Base-by-base conservation (phyloP, 1,140 invertebrate species). In the Caerostris darwini region DNA sequence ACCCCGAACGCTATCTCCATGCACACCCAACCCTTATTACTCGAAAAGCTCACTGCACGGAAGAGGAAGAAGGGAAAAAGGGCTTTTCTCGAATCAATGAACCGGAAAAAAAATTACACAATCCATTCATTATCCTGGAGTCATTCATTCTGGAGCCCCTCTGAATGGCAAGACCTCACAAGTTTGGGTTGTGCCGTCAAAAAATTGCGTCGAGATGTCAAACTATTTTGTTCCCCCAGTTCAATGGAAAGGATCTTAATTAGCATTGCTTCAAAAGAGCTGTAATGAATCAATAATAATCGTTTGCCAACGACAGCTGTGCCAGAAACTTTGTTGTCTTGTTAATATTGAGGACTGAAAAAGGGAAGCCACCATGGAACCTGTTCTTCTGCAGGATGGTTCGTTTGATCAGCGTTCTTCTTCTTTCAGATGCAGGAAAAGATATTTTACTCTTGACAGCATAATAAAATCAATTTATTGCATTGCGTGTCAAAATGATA, bases 221-320 rank as follows among this genome's bases (percentile, higher is more conserved):
- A 83, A 83, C 53, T 83, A 83, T 83, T 83, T 83, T 83, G 82
- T 83, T 83, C 53, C 71, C 61, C 34, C 34, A 77, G 71, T 14
- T 77, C 53, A 83, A 83, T 56, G 82, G 82, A 83, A 64, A 83
- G 56, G 53, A n/a, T 83, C 82, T 83, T 83, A 83, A 83, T 83
- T 83, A 83, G 82, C 53, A 83, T 83, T 83, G 56, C 82, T 83
- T 83, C 82, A 83, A 83, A 83, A 83, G 82, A 83, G 6, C 82
- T 7, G 82, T 83, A 83, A 83, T 83, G 82, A 83, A 83, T 83
- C 82, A 83, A 83, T 83, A 83, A 83, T 83, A 83, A 83, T 83
- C 82, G 82, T 83, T 83, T 83, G 82, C 82, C 53, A 83, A 34
- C 17, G 82, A 83, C 82, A 83, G 82, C 82, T 83, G 82, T 58